Conservation (phyloP, 2,113 vertebrate species). For the Scalopus aquaticus region DNA sequence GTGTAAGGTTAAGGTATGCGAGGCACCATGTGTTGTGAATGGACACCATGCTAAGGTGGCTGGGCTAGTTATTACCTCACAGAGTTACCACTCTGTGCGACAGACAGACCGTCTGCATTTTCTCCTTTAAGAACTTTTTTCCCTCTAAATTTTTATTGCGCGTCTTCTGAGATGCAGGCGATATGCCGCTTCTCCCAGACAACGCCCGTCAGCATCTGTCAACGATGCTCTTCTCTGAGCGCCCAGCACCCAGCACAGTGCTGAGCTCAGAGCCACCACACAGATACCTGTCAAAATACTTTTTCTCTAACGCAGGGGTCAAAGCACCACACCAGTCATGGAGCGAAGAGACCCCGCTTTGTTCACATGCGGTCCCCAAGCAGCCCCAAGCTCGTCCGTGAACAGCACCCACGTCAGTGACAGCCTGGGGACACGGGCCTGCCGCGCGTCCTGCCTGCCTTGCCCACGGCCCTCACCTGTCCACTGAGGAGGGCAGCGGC, state of each 20-base stretch:
- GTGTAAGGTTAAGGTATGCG: background rate
- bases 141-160: background rate
- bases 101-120: background rate
- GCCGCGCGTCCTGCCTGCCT: background rate
- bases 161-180: background rate
- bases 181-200: background rate
- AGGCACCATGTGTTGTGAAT: too few relatives aligned
- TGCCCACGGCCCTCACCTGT: constrained; percentile 86
- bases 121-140: background rate
- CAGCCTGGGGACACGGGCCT: background rate
- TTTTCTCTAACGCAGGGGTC: background rate
- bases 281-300: background rate
- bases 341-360: background rate
- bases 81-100: too few relatives aligned
- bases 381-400: background rate
- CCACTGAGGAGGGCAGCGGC: constrained; percentile 96
- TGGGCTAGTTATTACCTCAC: too few relatives aligned
- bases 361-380: background rate
- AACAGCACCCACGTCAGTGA: background rate
- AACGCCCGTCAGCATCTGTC: background rate
- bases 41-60: background rate
- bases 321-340: background rate
- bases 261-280: background rate
- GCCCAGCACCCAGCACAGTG: background rate
- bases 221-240: background rate